Evolutionary conservation across 2,888 invertebrate genomes (phyloP).

Genomic region (Escarpia spicata): DNA sequence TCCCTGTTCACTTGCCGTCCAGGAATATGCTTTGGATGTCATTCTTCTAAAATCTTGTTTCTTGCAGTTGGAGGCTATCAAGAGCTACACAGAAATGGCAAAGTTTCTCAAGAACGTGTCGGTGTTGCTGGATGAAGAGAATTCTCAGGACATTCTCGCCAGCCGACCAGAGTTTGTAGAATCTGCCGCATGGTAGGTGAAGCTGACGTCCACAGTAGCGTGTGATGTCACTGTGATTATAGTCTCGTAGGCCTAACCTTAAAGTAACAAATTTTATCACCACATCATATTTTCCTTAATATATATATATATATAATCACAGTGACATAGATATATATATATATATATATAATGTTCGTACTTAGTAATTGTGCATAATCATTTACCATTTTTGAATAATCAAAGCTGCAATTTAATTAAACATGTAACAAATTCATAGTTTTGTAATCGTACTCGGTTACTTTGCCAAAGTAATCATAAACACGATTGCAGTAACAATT

Average conservation of each 20-base stretch:
- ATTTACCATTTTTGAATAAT: no score
- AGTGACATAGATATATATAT: no score
- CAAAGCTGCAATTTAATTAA: no score
- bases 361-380: no score
- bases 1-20: background rate
- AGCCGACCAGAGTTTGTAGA: slow-evolving; percentile 16
- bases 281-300: no score
- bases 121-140: background rate
- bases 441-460: no score
- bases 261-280: no score
- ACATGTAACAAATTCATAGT: no score
- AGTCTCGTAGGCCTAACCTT: background rate
- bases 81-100: background rate
- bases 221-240: background rate
- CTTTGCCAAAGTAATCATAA: no score
- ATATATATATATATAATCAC: no score
- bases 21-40: background rate
- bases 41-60: background rate
- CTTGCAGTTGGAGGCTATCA: slow-evolving; percentile 1
- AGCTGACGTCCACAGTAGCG: background rate
- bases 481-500: no score
- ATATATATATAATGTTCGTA: no score
- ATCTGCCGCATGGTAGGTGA: background rate
- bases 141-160: background rate
- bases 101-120: background rate